Evolutionary conservation across 1,140 invertebrate species (phyloP), one percentile per base, ranked within the genome.

Genomic region (Heliconius himera): DNA sequence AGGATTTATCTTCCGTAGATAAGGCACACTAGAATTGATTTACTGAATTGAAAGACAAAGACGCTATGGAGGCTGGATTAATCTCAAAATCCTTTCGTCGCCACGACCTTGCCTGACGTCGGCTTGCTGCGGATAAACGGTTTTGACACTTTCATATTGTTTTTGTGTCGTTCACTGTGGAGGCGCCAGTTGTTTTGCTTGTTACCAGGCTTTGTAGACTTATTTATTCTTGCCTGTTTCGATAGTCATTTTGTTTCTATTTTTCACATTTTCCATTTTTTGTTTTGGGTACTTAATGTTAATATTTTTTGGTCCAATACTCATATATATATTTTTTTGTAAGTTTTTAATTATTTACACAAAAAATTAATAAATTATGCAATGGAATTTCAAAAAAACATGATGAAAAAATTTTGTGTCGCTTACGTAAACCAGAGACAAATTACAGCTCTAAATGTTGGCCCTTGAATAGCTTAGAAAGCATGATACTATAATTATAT

Each of bases 21-120:
- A 56, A 46, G 16, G 51, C 13, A 18, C 51, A 56, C 54, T 56
- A 56, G n/a, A 56, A 56, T 6, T 75, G n/a, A 5, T 46, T 66
- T 41, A 26, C 56, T 38, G 36, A n/a, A n/a, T n/a, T 56, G 29
- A 51, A 79, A 70, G 72, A 78, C 77, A 79, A 79, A 79, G 73
- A 79, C 56, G 72, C 26, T 74, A 18, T 60, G 38, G 73, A 75
- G 73, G 78, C 49, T 70, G 56, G 56, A 38, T 79, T 79, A 74
- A 75, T 79, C 73, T 79, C 29, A 51, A 73, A 79, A 79, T 79
- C 78, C 78, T 75, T 79, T 75, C 49, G 78, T 75, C 78, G 73
- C 22, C 29, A 71, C 72, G 72, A 26, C 54, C 77, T 51, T 13
- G 36, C 60, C 74, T 75, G 70, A 74, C 51, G 66, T 74, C 38